phyloP scores from a whole-genome alignment of 2,888 invertebrate species.

The Spisula solida region DNA sequence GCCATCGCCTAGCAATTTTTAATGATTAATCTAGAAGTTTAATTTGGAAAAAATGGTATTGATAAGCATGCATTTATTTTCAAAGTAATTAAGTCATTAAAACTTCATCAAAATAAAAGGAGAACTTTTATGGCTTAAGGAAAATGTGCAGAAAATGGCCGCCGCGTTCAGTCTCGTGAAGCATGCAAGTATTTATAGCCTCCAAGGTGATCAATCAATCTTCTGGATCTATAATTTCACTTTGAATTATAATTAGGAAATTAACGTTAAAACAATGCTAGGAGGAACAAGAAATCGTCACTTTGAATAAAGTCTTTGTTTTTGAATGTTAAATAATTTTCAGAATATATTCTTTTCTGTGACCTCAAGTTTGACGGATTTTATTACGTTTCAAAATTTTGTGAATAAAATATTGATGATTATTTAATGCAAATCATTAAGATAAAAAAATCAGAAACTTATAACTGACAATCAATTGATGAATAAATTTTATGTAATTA shows the following conservation, averaged over 20 bases:
- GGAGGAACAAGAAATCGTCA: neutral
- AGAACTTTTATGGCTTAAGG: neutral
- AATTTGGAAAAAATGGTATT: neutral
- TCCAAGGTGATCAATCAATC: neutral
- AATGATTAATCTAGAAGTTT: too few species aligned
- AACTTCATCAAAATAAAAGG: neutral
- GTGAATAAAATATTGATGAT: slow-evolving; percentile 9
- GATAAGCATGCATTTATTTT: neutral
- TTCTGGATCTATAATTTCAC: neutral
- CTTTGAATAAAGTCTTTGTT: slow-evolving; percentile 13
- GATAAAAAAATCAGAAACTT: neutral
- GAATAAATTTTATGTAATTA: neutral
- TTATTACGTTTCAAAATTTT: neutral
- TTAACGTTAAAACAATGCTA: neutral
- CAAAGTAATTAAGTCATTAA: neutral
- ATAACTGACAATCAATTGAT: neutral
- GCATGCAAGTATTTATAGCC: neutral
- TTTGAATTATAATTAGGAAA: slow-evolving; percentile 1
- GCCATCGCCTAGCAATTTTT: too few species aligned
- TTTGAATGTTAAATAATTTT: neutral
- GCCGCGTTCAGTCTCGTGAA: neutral
- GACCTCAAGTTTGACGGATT: slow-evolving; percentile 1
- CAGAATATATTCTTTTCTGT: neutral
- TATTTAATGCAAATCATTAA: slow-evolving; percentile 9
- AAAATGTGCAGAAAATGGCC: neutral